Percentiles rank a stretch among this genome's conserved stretches.
Conservation (phyloP, 1,140 invertebrate species). For the Parapsyche elsis region DNA sequence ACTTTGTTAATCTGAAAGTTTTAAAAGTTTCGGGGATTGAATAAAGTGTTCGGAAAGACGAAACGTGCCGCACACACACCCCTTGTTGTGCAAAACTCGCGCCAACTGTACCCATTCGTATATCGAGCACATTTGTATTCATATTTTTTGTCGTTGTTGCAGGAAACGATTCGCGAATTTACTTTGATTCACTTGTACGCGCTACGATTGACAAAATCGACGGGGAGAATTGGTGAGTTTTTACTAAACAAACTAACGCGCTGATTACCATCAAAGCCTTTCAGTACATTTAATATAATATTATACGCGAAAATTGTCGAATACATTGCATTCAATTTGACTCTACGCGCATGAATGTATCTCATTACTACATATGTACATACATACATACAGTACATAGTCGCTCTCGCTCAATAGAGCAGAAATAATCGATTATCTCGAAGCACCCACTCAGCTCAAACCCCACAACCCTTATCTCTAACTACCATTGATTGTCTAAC, state of each 20-base stretch:
- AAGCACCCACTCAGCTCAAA: slow-evolving; percentile 17
- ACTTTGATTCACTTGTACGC: too few species aligned
- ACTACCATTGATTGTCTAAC: too few species aligned
- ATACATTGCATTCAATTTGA: too few species aligned
- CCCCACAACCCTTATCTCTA: too few species aligned
- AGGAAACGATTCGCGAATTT: neutral
- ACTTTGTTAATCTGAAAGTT: slow-evolving; percentile 34
- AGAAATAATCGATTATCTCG: slow-evolving; percentile 38
- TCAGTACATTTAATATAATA: neutral
- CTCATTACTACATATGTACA: neutral
- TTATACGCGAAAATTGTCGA: too few species aligned
- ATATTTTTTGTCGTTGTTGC: neutral
- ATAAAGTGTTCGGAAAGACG: slow-evolving; percentile 10
- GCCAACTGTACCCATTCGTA: neutral
- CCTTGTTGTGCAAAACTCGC: neutral
- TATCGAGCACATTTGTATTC: neutral
- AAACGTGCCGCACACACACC: neutral
- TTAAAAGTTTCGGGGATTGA: slow-evolving; percentile 19
- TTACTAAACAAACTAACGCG: neutral
- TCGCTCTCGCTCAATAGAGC: slow-evolving; percentile 13
- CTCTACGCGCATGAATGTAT: neutral
- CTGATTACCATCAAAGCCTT: neutral
- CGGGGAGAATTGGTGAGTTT: too few species aligned
- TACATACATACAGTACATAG: neutral
- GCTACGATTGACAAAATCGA: too few species aligned